phyloP scores from a whole-genome alignment of 2,888 invertebrate species.

The Neoaliturus tenellus region DNA sequence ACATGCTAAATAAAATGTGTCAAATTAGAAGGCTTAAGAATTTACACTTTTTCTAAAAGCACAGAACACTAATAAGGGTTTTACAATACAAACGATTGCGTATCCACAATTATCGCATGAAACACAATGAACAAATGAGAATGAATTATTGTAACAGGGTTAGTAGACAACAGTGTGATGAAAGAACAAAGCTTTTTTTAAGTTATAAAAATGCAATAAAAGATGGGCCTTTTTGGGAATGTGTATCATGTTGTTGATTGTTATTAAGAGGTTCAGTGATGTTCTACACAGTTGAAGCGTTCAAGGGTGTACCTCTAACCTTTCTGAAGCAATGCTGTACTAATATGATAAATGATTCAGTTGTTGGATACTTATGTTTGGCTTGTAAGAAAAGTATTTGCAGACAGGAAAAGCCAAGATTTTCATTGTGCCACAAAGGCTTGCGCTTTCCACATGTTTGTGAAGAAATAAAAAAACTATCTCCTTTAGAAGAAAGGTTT shows the following conservation, averaged over 20 bases:
- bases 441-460: constrained; percentile 42
- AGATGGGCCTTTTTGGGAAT: not conserved
- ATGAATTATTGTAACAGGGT: too few relatives aligned
- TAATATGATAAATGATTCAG: not conserved
- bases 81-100: too few relatives aligned
- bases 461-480: constrained; percentile 14
- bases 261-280: not conserved
- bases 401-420: not conserved
- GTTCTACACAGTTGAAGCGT: not conserved
- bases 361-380: not conserved
- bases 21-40: too few relatives aligned
- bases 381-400: constrained; percentile 22
- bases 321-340: not conserved
- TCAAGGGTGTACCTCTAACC: not conserved
- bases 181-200: not conserved
- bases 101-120: too few relatives aligned
- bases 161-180: not conserved
- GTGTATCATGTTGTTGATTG: not conserved
- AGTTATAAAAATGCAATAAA: not conserved
- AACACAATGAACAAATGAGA: too few relatives aligned
- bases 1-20: too few relatives aligned
- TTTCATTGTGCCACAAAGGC: not conserved
- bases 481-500: constrained; percentile 53
- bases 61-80: too few relatives aligned
- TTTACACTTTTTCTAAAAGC: too few relatives aligned